Percentiles rank a stretch among this genome's conserved stretches.
These are phyloP conservation scores for Megaustenia siamemsis DNA, from an alignment of 2,888 invertebrate genomes.

Conservation along the genomic window DNA sequence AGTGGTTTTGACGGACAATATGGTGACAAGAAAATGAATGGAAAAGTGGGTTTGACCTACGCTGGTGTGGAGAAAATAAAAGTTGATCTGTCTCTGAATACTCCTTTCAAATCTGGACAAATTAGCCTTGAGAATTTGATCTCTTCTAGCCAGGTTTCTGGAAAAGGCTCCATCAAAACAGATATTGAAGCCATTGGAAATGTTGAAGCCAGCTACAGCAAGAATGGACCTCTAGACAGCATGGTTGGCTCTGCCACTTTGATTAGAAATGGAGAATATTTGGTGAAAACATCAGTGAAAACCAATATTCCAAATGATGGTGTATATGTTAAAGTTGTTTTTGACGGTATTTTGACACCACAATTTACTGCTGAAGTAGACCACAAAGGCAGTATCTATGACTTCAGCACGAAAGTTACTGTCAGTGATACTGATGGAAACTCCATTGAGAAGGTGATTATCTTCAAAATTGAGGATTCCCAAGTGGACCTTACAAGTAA, in stretches of 20 bases:
- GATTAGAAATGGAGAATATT: conserved; percentile 32
- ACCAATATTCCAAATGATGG: not conserved
- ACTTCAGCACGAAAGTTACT: conserved; percentile 26
- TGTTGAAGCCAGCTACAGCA: conserved; percentile 18
- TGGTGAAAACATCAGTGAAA: conserved; percentile 14
- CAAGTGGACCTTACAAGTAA: not conserved
- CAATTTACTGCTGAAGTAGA: not conserved
- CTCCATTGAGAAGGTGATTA: conserved; percentile 21
- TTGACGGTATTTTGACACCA: conserved; percentile 28
- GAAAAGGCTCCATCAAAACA: conserved; percentile 18
- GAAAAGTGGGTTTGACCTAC: not conserved
- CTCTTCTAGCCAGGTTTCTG: conserved; percentile 2
- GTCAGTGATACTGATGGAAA: not conserved
- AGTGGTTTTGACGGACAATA: conserved; percentile 37
- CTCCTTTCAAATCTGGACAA: conserved; percentile 14
- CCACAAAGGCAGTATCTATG: conserved; percentile 22
- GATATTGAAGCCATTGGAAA: conserved; percentile 28
- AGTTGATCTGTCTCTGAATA: conserved; percentile 11
- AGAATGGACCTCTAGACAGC: conserved; percentile 18
- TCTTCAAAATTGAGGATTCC: conserved; percentile 29
- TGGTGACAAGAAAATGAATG: conserved; percentile 17
- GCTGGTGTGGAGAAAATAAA: conserved; percentile 15
- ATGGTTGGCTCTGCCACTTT: conserved; percentile 19
- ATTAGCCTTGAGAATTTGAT: not conserved
- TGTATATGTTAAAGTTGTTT: conserved; percentile 29